A percentile compares a stretch with the other conserved stretches of the same genome.
Conservation (phyloP, 2,888 invertebrate species). For the Dermolepida albohirtum region DNA sequence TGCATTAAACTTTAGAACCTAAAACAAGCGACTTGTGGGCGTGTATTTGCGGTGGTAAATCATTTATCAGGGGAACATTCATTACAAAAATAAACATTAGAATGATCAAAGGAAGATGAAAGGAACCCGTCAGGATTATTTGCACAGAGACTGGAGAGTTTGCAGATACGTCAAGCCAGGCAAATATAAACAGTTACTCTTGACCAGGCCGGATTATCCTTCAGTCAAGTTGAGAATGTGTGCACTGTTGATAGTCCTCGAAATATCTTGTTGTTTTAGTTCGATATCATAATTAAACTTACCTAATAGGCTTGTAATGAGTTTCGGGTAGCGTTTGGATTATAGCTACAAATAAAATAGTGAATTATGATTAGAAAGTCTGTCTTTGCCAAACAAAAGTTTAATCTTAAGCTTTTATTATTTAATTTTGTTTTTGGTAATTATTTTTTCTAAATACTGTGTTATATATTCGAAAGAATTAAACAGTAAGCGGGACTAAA, state of each 20-base stretch:
- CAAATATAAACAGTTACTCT: conserved; percentile 51
- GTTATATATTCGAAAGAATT: too few relatives aligned
- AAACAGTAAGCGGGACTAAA: too few relatives aligned
- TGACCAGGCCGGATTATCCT: conserved; percentile 52
- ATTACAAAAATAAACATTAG: conserved; percentile 46
- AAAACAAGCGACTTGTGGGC: conserved; percentile 5
- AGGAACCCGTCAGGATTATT: conserved; percentile 45
- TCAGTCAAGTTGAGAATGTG: conserved; percentile 50
- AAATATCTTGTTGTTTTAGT: conserved; percentile 48
- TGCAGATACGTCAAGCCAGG: conserved; percentile 49
- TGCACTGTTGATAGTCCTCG: conserved; percentile 49
- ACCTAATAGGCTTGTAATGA: conserved; percentile 21
- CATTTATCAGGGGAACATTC: conserved; percentile 41
- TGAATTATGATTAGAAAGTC: neutral
- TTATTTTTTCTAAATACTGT: too few relatives aligned
- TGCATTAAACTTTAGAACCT: neutral
- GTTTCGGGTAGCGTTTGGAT: conserved; percentile 15
- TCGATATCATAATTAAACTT: conserved; percentile 41
- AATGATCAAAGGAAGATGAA: conserved; percentile 46
- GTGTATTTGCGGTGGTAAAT: conserved; percentile 32
- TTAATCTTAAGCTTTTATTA: too few relatives aligned
- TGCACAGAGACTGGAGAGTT: conserved; percentile 47
- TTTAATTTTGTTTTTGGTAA: too few relatives aligned
- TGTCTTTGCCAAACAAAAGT: too few relatives aligned
- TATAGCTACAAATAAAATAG: neutral